Conservation (phyloP, 2,888 invertebrate genomes). For the Hypsopygia costalis region DNA sequence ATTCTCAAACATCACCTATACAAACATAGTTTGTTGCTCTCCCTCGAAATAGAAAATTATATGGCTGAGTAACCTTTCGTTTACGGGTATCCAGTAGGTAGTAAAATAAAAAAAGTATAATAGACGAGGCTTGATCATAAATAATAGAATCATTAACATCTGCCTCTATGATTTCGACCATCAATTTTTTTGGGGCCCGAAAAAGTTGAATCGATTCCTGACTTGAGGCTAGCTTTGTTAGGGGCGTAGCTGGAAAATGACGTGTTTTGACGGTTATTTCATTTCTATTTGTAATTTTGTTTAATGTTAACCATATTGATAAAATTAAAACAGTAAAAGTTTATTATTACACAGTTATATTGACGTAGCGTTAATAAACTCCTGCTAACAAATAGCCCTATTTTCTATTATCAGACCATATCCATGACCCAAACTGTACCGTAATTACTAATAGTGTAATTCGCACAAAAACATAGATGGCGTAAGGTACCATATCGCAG, state of each 20-base stretch:
- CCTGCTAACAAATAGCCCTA: no score
- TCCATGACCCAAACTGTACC: no score
- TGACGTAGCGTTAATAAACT: no score
- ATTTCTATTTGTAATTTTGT: constrained; percentile 44
- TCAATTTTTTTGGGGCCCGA: constrained; percentile 58
- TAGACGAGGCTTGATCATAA: constrained; percentile 62
- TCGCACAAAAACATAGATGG: no score
- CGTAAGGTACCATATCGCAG: no score
- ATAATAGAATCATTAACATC: constrained; percentile 80
- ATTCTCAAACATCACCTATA: not conserved
- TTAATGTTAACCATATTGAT: constrained; percentile 9
- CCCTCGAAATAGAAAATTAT: constrained; percentile 40
- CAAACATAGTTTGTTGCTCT: constrained; percentile 18
- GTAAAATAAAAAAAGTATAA: constrained; percentile 42
- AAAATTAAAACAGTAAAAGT: no score
- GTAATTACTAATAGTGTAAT: no score
- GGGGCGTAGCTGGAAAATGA: constrained; percentile 58
- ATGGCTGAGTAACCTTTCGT: constrained; percentile 35
- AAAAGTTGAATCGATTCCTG: constrained; percentile 37
- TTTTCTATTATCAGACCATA: no score
- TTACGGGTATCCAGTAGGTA: constrained; percentile 20
- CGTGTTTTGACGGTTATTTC: constrained; percentile 65
- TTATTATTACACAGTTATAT: no score
- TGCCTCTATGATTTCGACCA: constrained; percentile 68
- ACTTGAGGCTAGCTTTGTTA: constrained; percentile 20